Evolutionary conservation across 2,888 invertebrate species (phyloP).

Genomic region (Pristionchus japonicus): DNA sequence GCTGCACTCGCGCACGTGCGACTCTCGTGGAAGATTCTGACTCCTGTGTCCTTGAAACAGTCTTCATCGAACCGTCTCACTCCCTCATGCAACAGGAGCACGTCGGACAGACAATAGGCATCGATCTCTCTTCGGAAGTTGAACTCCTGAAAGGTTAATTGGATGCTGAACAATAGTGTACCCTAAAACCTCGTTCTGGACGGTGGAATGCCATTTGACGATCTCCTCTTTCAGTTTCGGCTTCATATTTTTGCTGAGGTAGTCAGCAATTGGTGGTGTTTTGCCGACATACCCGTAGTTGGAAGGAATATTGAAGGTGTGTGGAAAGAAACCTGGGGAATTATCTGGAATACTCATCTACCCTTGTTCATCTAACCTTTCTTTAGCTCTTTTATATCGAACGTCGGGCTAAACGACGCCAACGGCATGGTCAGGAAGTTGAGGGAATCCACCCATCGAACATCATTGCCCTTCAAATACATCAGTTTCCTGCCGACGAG

Average conservation of each 20-base stretch:
- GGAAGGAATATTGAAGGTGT: not conserved
- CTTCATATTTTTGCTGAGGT: not conserved
- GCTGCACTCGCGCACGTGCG: not conserved
- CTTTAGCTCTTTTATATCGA: not conserved
- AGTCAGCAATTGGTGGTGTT: not conserved
- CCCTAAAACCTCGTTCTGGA: not conserved
- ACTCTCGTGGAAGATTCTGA: slow-evolving; percentile 9
- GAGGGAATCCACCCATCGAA: not conserved
- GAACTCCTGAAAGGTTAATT: slow-evolving; percentile 3
- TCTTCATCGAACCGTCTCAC: slow-evolving; percentile 27
- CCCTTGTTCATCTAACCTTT: not conserved
- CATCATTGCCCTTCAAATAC: not conserved
- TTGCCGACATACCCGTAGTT: not conserved
- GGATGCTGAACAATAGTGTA: no score
- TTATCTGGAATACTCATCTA: no score
- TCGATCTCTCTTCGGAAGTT: not conserved
- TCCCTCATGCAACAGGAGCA: slow-evolving; percentile 11
- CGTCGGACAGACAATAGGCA: not conserved
- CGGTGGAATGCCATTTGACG: not conserved
- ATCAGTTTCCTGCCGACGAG: not conserved
- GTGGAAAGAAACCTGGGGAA: not conserved
- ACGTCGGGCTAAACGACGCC: not conserved
- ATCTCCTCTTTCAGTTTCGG: not conserved
- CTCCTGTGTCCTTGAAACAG: not conserved
- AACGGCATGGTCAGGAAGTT: slow-evolving; percentile 5